phyloP scores from a whole-genome alignment of 2,888 invertebrate genomes.

The Drosophila gaucha region DNA sequence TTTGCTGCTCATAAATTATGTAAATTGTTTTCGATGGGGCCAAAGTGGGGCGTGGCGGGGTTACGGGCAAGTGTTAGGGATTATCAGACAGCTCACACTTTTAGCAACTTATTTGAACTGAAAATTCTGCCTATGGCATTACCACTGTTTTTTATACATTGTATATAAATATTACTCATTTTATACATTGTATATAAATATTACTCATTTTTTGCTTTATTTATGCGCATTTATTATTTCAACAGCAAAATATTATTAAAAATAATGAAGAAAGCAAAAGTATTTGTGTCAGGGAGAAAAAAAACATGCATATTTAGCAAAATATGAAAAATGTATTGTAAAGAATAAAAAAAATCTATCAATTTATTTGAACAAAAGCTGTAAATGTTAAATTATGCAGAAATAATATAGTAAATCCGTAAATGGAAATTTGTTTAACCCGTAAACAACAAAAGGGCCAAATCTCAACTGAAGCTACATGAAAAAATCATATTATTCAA shows the following conservation, averaged over 20 bases:
- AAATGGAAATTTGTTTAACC: constrained; percentile 25
- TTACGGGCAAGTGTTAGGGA: constrained; percentile 11
- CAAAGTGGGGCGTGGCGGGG: constrained; percentile 5
- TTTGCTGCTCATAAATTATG: constrained; percentile 51
- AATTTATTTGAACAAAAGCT: constrained; percentile 7
- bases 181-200: constrained; percentile 19
- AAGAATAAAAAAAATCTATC: constrained; percentile 12
- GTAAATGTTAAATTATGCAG: constrained; percentile 35
- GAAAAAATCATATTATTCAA: constrained; percentile 1
- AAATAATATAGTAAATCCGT: constrained; percentile 27
- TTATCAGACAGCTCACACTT: constrained; percentile 23
- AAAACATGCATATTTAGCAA: constrained; percentile 13
- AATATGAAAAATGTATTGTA: constrained; percentile 8
- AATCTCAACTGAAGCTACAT: constrained; percentile 8
- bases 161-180: constrained; percentile 21
- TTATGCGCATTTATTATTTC: constrained; percentile 32
- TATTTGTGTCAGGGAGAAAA: constrained; percentile 24
- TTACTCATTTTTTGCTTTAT: constrained; percentile 2
- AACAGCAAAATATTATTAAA: constrained; percentile 8
- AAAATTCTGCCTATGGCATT: constrained; percentile 20
- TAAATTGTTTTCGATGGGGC: constrained; percentile 34
- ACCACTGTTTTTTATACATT: constrained; percentile 23
- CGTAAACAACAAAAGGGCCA: constrained; percentile 3
- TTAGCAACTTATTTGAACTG: constrained; percentile 3
- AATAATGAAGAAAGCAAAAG: constrained; percentile 14